phyloP scores from a whole-genome alignment of 64 coral and sea anemone genomes.

The Montipora capricornis region DNA sequence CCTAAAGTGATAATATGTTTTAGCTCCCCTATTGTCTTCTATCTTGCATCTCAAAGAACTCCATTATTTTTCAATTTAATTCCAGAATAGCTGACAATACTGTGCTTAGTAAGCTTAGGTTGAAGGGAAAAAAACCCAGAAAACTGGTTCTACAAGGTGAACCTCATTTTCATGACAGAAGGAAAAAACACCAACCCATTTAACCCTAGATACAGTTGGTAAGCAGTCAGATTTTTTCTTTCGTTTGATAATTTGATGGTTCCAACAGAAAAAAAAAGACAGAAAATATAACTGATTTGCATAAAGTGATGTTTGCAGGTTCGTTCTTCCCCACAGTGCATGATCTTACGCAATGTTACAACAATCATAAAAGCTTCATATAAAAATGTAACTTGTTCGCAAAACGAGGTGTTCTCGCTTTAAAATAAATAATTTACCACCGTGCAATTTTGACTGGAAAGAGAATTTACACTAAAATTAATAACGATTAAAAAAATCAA shows the following conservation, averaged over 20 bases:
- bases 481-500: neutral
- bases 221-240: neutral
- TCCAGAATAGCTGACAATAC: neutral
- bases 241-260: neutral
- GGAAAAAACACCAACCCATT: neutral
- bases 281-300: neutral
- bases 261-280: neutral
- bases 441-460: neutral
- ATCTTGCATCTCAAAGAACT: neutral
- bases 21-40: neutral
- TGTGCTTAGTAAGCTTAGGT: neutral
- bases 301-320: conserved; percentile 29
- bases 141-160: neutral
- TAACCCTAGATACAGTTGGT: neutral
- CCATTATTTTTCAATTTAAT: conserved; percentile 10
- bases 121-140: too few species aligned
- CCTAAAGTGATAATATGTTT: neutral
- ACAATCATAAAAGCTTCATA: neutral
- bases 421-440: neutral
- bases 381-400: neutral
- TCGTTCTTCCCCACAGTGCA: neutral
- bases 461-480: neutral
- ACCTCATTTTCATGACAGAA: neutral
- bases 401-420: neutral
- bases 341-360: neutral